Evolutionary conservation across 2,113 vertebrate genomes (phyloP), one percentile per base, ranked within the genome.

Genomic region (Epinephelus fuscoguttatus): DNA sequence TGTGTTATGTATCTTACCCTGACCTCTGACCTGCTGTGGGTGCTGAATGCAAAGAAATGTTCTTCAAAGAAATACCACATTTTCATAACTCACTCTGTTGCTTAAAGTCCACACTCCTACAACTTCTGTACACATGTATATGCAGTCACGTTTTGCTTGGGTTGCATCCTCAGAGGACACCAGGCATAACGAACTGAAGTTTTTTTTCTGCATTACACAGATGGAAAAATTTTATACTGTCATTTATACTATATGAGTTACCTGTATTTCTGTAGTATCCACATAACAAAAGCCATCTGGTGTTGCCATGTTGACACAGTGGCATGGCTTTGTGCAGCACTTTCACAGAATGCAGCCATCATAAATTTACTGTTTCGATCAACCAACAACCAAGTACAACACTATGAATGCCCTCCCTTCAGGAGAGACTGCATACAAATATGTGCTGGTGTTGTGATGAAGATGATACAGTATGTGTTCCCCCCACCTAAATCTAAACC

Each of bases 21-120:
- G 69, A 69, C 70, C 69, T 70, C 37, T 84, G 76, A 57, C 49
- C 70, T 42, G 37, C 57, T 75, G 75, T 62, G 70, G 47, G 37
- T 33, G 10, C 47, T 25, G 12, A 50, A 27, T 17, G n/a, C 25
- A 42, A 37, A 18, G 47, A 2, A 8, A 56, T 45, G 40, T 52
- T 75, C 14, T 37, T 53, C 11, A 42, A 42, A 55, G 47, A 62
- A 70, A 55, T 11, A 12, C 10, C 21, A 59, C 15, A 3, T 30
- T 63, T 55, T 18, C 59, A 42, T 2, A 59, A 30, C 40, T 19
- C 27, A 61, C 59, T 61, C 30, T 21, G 3, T 17, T 37, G 59
- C 30, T 19, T 33, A 11, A 57, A 57, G 23, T 14, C n/a, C 12
- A 10, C n/a, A 56, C n/a, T 53, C 27, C 33, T 21, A 33, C 60